Base-by-base conservation (phyloP, 2,797 vertebrate genomes). In the Pempheris klunzingeri region DNA sequence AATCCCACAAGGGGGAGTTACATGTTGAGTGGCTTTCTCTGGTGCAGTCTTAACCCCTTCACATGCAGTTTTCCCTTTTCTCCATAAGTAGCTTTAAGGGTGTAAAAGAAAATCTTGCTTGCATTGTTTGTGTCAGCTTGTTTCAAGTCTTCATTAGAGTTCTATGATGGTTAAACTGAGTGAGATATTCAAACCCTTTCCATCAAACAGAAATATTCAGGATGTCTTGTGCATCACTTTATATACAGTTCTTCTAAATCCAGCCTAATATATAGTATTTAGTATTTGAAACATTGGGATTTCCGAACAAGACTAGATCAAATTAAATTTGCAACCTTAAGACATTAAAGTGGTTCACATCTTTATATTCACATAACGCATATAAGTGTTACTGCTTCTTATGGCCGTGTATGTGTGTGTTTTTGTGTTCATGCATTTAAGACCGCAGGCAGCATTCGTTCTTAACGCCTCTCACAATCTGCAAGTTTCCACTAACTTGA, bases 1-100 rank as follows among this genome's bases (percentile, higher is more conserved):
- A 87, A 82, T 87, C 83, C 71, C 82, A 49, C 41, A 65, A 52
- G 59, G 55, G 10, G n/a, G 3, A 14, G 63, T 12, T 43, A 18
- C 75, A 28, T 66, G 74, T 55, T 78, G 63, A 73, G 50, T 17
- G 30, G 11, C 44, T 64, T 64, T 30, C 44, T 61, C 43, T 58
- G 73, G 18, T 30, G 38, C 39, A 60, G 30, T 32, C 30, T 64
- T 57, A 60, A 65, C 14, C 7, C 43, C 22, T 54, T 47, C 36
- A 34, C 7, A 17, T 17, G 5, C 15, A 11, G 20, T 22, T 49
- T 49, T 20, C 15, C 3, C 7, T 30, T 36, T n/a, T 57, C 14
- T 3, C 11, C 43, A 14, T 4, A 4, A 44, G 74, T 64, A 58
- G 41, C 12, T 47, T 41, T n/a, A 26, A 6, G n/a, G 13, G 34